Conservation (phyloP, 1,140 invertebrate genomes). For the Physella acuta region DNA sequence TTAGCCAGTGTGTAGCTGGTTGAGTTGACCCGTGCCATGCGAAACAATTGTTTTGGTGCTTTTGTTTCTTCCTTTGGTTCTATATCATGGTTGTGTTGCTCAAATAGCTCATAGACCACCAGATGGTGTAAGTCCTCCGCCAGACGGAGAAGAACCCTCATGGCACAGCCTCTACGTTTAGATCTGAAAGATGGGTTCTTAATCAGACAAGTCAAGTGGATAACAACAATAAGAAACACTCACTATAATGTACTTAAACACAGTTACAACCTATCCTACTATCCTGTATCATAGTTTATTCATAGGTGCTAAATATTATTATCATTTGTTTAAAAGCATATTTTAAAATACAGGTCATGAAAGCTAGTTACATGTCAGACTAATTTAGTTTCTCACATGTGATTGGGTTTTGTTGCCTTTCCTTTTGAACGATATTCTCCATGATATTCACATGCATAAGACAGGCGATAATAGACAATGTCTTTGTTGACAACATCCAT, state of each 20-base stretch:
- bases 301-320: not conserved
- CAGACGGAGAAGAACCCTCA: constrained; percentile 18
- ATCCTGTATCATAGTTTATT: no score
- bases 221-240: no score
- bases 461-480: constrained; percentile 20
- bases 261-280: no score
- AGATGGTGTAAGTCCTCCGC: constrained; percentile 23
- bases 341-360: no score
- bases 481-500: constrained; percentile 28
- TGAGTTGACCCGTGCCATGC: constrained; percentile 15
- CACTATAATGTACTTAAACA: no score
- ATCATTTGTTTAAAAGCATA: no score
- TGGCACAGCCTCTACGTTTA: constrained; percentile 17
- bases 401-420: constrained; percentile 19
- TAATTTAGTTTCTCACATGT: constrained; percentile 13
- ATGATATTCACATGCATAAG: constrained; percentile 24
- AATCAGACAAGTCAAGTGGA: no score
- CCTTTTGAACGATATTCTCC: constrained; percentile 17
- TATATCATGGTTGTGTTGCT: constrained; percentile 22
- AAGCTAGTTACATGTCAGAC: no score
- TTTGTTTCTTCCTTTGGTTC: constrained; percentile 9
- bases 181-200: no score
- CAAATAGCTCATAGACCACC: constrained; percentile 24
- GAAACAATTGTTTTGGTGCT: constrained; percentile 15
- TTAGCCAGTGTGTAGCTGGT: constrained; percentile 16